A percentile compares a stretch with the other conserved stretches of the same genome.
Evolutionary conservation across 2,888 invertebrate genomes (phyloP).

Genomic region (Melanchra persicariae): DNA sequence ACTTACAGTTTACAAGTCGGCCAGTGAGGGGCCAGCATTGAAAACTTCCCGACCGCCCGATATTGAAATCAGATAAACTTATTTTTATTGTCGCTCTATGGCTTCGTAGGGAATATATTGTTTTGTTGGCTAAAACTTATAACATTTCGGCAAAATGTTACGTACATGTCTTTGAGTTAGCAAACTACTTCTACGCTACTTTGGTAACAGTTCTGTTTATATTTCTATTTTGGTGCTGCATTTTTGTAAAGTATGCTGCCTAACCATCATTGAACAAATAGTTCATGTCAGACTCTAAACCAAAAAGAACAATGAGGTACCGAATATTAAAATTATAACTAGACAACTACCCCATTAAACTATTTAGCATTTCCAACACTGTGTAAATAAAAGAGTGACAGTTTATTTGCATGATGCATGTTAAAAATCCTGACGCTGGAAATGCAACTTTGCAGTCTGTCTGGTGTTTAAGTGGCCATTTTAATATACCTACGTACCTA

Average conservation of each 20-base stretch:
- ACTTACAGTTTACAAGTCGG: slow-evolving; percentile 55
- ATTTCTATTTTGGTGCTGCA: slow-evolving; percentile 7
- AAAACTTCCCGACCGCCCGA: slow-evolving; percentile 67
- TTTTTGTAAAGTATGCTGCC: neutral
- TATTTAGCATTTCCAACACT: slow-evolving; percentile 1
- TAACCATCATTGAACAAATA: neutral
- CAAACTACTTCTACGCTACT: slow-evolving; percentile 55
- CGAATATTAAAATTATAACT: neutral
- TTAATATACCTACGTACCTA: slow-evolving; percentile 21
- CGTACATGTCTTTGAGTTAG: slow-evolving; percentile 58
- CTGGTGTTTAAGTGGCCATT: slow-evolving; percentile 12
- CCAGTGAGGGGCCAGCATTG: slow-evolving; percentile 57
- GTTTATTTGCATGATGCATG: slow-evolving; percentile 12
- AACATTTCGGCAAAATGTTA: slow-evolving; percentile 68
- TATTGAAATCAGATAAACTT: slow-evolving; percentile 73
- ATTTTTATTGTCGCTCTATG: slow-evolving; percentile 67
- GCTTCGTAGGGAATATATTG: slow-evolving; percentile 64
- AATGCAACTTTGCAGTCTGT: neutral
- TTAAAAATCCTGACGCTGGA: slow-evolving; percentile 18
- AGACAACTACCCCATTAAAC: neutral
- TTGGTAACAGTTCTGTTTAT: slow-evolving; percentile 43
- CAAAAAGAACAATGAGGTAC: neutral
- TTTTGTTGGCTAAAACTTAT: slow-evolving; percentile 65
- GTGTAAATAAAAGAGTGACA: neutral
- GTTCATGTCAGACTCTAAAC: neutral